These are phyloP conservation scores for Tiliacea aurago DNA, from an alignment of 2,888 invertebrate genomes.

Conservation along the genomic window DNA sequence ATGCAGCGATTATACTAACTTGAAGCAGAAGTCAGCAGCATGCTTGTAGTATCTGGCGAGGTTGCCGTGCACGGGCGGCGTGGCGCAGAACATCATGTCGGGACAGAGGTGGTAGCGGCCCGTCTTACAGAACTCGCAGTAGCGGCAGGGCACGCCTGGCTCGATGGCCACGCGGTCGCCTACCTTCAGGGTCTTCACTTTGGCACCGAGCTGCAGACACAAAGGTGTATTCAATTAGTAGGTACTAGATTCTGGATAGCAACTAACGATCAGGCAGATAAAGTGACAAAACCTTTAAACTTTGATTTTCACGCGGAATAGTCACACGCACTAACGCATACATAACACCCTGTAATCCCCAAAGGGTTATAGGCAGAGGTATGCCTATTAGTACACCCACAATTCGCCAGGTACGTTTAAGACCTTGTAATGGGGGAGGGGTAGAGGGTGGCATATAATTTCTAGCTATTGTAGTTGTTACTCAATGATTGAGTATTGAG, in stretches of 20 bases:
- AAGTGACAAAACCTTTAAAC: not conserved
- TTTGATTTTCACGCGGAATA: not conserved
- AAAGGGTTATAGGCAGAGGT: not conserved
- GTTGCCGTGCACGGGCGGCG: slow-evolving; percentile 98
- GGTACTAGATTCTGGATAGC: not conserved
- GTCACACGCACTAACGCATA: not conserved
- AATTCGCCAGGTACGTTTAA: not conserved
- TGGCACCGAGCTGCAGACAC: slow-evolving; percentile 80
- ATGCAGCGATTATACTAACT: slow-evolving; percentile 85
- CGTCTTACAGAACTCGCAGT: slow-evolving; percentile 95
- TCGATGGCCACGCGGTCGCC: slow-evolving; percentile 98
- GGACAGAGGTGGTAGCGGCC: slow-evolving; percentile 98
- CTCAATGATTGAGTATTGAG: not conserved
- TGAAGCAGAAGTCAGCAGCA: slow-evolving; percentile 96
- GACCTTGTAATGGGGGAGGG: not conserved
- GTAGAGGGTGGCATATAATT: not conserved
- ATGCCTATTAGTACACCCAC: not conserved
- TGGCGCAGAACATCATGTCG: slow-evolving; percentile 97
- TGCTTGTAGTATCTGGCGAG: slow-evolving; percentile 96
- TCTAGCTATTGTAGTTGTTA: not conserved
- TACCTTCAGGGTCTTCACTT: slow-evolving; percentile 92
- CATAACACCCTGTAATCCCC: not conserved
- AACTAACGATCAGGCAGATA: not conserved
- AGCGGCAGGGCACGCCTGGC: slow-evolving; percentile 97
- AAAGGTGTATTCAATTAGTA: not conserved